Evolutionary conservation across 2,797 vertebrate genomes (phyloP).

Genomic region (Chrysocyon brachyurus): DNA sequence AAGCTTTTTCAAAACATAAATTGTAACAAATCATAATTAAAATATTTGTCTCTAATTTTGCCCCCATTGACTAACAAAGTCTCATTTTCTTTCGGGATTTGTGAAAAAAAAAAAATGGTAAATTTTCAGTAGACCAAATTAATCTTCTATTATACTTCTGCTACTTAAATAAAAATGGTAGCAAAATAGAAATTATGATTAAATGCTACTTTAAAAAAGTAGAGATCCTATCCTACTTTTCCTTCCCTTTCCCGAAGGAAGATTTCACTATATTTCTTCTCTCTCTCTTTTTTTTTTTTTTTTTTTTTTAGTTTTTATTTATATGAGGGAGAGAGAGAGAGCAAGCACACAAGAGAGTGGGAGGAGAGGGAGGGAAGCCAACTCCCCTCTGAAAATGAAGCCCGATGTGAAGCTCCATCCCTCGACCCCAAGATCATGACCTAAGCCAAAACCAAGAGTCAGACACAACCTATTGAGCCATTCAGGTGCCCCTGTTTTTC

Average conservation of each 20-base stretch:
- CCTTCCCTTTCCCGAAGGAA: neutral
- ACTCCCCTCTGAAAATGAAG: neutral
- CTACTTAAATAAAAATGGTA: conserved; percentile 52
- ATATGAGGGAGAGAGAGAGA: neutral
- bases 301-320: no score
- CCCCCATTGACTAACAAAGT: conserved; percentile 15
- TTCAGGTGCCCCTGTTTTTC: neutral
- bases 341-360: neutral
- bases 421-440: neutral
- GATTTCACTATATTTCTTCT: neutral
- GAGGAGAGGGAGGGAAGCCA: neutral
- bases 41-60: neutral
- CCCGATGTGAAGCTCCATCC: neutral
- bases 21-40: conserved; percentile 55
- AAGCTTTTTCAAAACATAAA: conserved; percentile 50
- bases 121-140: conserved; percentile 28
- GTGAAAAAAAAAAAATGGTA: conserved; percentile 66
- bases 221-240: neutral
- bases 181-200: conserved; percentile 15
- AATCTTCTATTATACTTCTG: conserved; percentile 18
- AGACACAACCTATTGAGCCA: neutral
- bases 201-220: conserved; percentile 24
- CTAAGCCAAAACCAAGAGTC: neutral
- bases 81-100: conserved; percentile 33
- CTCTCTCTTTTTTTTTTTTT: no score